Evolutionary conservation across 2,797 vertebrate genomes (phyloP).

Genomic region (Gallinago nigripennis): DNA sequence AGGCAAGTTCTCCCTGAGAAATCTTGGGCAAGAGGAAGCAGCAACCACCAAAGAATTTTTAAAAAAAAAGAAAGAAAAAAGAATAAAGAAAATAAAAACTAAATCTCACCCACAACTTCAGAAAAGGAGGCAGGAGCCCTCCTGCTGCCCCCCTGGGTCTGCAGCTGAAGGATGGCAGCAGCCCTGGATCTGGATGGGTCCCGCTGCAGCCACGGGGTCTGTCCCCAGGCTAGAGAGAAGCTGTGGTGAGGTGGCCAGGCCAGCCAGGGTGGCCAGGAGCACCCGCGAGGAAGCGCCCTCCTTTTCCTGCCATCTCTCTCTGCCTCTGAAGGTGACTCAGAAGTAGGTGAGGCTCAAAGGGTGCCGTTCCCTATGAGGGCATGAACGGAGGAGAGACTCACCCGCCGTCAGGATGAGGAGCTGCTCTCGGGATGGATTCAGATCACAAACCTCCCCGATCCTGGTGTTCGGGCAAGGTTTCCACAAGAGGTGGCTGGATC

Average conservation of each 20-base stretch:
- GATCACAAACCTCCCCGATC: background rate
- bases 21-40: conserved; percentile 67
- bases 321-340: background rate
- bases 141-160: background rate
- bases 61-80: background rate
- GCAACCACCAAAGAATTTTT: conserved; percentile 32
- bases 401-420: background rate
- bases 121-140: background rate
- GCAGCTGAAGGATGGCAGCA: background rate
- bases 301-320: background rate
- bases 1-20: conserved; percentile 54
- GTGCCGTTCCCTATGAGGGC: background rate
- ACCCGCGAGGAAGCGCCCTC: fast-evolving
- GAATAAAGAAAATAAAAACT: background rate
- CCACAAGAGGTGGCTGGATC: background rate
- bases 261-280: background rate
- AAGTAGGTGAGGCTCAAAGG: background rate
- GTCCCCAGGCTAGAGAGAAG: background rate
- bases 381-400: background rate
- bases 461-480: background rate
- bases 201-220: fast-evolving
- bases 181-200: background rate
- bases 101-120: background rate
- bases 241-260: background rate
- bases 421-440: fast-evolving